A percentile compares a stretch with the other conserved stretches of the same genome.
These are phyloP conservation scores for Aptenodytes patagonicus DNA, from an alignment of 2,113 vertebrate genomes.

Conservation along the genomic window DNA sequence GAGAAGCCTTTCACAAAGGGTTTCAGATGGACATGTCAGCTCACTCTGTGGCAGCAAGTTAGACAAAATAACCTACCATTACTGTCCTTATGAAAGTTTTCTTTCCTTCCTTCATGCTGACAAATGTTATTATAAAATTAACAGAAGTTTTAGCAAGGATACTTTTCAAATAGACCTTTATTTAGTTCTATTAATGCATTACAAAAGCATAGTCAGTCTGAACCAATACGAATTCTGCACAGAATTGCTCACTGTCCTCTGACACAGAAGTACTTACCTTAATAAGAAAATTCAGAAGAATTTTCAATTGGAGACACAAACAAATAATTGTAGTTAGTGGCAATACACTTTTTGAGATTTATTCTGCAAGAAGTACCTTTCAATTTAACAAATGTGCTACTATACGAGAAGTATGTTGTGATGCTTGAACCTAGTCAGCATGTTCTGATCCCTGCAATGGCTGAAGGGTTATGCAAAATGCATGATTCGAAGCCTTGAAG, in stretches of 20 bases:
- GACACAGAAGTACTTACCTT: neutral
- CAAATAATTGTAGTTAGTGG: neutral
- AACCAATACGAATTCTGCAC: neutral
- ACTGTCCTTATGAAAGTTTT: neutral
- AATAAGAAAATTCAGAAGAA: neutral
- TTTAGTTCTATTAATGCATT: neutral
- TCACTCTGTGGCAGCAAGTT: neutral
- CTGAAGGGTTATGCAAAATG: neutral
- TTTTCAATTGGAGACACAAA: neutral
- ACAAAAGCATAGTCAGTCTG: neutral
- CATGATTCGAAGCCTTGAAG: neutral
- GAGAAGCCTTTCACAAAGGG: neutral
- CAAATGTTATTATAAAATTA: neutral
- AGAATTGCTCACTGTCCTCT: neutral
- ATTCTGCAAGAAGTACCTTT: neutral
- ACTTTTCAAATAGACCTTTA: neutral
- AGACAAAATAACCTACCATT: neutral
- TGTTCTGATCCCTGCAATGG: neutral
- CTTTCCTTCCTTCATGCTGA: neutral
- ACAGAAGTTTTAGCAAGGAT: neutral
- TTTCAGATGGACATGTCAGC: neutral
- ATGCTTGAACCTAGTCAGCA: neutral
- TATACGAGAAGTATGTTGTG: neutral
- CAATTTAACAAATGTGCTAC: neutral
- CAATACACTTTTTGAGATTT: neutral